These are phyloP conservation scores for Acanthosepion esculentum DNA, from an alignment of 2,888 invertebrate genomes.

Conservation along the genomic window DNA sequence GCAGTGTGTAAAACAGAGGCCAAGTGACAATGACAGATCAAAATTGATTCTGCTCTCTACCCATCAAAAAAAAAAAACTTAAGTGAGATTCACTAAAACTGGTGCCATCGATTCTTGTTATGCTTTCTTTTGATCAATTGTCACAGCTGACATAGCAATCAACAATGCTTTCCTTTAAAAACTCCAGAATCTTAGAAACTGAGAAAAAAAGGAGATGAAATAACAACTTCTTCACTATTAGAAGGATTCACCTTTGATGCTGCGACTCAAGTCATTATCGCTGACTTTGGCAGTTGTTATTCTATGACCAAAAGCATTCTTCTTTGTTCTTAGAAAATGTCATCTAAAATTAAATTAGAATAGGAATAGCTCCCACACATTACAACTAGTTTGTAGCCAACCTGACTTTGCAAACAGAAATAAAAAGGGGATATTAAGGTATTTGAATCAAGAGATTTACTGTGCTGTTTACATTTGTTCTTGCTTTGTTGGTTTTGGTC, in stretches of 20 bases:
- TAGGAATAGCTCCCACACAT: too few relatives aligned
- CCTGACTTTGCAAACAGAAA: too few relatives aligned
- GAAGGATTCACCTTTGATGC: neutral
- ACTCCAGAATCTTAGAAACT: neutral
- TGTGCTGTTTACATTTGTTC: too few relatives aligned
- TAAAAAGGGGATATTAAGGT: too few relatives aligned
- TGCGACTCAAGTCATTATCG: neutral
- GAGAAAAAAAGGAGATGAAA: neutral
- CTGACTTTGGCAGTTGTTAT: neutral
- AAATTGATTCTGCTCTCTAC: neutral
- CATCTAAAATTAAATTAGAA: too few relatives aligned
- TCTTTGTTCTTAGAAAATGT: too few relatives aligned
- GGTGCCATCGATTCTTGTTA: neutral
- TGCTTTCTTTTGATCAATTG: neutral
- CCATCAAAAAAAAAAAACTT: neutral
- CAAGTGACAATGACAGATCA: neutral
- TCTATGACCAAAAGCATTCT: neutral
- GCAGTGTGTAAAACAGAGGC: neutral
- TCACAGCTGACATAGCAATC: neutral
- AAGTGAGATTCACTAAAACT: slow-evolving; percentile 17
- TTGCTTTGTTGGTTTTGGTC: too few relatives aligned
- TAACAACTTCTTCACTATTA: neutral
- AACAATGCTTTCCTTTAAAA: neutral
- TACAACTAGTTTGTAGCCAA: too few relatives aligned
- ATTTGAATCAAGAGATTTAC: too few relatives aligned